Conservation (phyloP, 2,888 invertebrate genomes). For the Lithophane ornitopus region DNA sequence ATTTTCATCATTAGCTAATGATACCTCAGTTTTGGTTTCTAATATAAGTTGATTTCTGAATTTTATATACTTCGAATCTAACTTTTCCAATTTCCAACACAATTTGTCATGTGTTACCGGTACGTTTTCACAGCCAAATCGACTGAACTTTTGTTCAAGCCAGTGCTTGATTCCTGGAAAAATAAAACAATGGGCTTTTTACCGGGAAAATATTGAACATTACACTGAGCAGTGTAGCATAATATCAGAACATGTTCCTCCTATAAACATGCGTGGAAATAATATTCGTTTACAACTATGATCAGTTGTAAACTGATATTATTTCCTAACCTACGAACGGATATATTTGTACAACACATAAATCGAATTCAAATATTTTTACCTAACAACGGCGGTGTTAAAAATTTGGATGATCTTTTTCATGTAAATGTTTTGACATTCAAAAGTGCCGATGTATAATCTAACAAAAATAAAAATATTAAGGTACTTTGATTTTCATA, state of each 20-base stretch:
- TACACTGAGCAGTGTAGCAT: background rate
- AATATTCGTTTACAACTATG: background rate
- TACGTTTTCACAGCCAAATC: background rate
- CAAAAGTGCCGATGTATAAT: background rate
- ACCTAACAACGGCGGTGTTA: no score
- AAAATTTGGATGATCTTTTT: background rate
- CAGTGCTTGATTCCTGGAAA: background rate
- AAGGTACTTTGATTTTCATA: no score
- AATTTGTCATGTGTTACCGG: background rate
- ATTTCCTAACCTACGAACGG: no score
- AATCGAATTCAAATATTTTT: background rate
- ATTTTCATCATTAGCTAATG: background rate
- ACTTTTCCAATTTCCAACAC: background rate
- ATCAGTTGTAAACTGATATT: no score
- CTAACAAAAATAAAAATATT: no score
- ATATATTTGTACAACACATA: background rate
- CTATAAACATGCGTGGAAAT: no score
- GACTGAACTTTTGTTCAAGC: background rate
- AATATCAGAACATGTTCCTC: no score
- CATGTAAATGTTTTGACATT: background rate
- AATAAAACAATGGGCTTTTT: background rate
- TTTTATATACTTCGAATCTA: background rate
- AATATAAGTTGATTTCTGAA: background rate
- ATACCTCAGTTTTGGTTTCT: background rate
- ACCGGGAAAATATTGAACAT: background rate